Evolutionary conservation across 1,140 invertebrate genomes (phyloP), one percentile per base, ranked within the genome.

Genomic region (Drosophila bocqueti): DNA sequence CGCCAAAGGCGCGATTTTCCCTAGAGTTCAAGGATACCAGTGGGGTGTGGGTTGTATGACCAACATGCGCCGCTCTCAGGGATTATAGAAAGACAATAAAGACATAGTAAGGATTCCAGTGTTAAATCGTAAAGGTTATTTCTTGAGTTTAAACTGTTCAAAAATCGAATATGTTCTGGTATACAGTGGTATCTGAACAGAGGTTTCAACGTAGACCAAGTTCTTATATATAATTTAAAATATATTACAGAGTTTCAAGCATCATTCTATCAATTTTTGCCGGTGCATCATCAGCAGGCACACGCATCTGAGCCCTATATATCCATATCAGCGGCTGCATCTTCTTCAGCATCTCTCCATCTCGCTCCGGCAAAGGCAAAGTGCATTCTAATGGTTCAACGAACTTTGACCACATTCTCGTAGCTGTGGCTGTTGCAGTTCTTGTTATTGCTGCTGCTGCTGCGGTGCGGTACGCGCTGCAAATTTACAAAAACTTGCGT

Each of bases 321-420:
- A 36, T 45, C 31, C 57, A 29, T 36, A 66, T 67, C 64, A 24
- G 15, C 58, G 42, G n/a, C 24, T 45, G 64, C 64, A 66, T 66
- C 64, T 21, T 66, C 58, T 38, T 46, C 42, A 36, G 58, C 55
- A 58, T 57, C 47, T 50, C 49, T 3, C 31, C 9, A 0, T 26
- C 62, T 61, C 40, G 29, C 24, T 36, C 9, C 49, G 40, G 61
- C 64, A 47, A 57, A 47, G 36, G 68, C 65, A 74, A 79, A 76
- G 49, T 72, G 76, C 81, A 79, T 80, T 84, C 77, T 65, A 80
- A 75, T 57, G 81, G 81, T 84, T 84, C 81, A 84, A 84, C 77
- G 81, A 84, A 84, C 81, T 84, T 82, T 84, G 81, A 84, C 81
- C 81, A 83, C 81, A 84, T 72, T 82, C 79, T 69, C 65, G 55